Percentiles rank a stretch among this genome's conserved stretches.
Evolutionary conservation across 2,888 invertebrate species (phyloP).

Genomic region (Nephrocerus scutellatus): DNA sequence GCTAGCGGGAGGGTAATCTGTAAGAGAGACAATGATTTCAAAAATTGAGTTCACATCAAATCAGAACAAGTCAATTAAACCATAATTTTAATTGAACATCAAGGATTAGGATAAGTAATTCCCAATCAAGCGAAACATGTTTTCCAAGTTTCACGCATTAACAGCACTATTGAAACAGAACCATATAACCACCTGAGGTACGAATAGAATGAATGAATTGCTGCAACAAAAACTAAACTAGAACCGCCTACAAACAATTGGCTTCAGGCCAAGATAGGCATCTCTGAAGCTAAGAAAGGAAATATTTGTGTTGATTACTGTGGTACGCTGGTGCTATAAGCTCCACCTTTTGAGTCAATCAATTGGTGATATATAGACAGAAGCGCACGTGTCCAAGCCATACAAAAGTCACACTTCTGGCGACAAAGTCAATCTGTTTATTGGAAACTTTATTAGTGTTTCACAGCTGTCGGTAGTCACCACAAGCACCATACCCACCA

Average conservation of each 20-base stretch:
- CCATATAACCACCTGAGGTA: background rate
- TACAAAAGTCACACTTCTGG: no score
- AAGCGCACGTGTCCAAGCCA: no score
- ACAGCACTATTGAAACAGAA: no score
- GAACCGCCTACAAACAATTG: conserved; percentile 27
- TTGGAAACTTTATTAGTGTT: conserved; percentile 1
- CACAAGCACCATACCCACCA: no score
- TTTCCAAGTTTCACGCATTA: no score
- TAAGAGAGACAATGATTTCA: conserved; percentile 5
- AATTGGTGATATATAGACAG: no score
- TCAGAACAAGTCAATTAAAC: background rate
- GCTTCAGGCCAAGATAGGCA: conserved; percentile 28
- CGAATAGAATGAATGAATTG: background rate
- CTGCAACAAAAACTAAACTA: conserved; percentile 20
- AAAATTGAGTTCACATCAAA: conserved; percentile 6
- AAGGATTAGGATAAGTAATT: no score
- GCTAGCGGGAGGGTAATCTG: conserved; percentile 27
- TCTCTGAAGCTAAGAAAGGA: conserved; percentile 1
- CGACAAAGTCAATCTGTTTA: background rate
- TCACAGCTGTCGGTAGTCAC: conserved; percentile 11
- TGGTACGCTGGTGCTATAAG: background rate
- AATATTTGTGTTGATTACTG: background rate
- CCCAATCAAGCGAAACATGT: no score
- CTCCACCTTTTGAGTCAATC: conserved; percentile 6
- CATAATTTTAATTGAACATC: background rate